phyloP scores from a whole-genome alignment of 2,888 invertebrate species.

The Cheilosia grossa region DNA sequence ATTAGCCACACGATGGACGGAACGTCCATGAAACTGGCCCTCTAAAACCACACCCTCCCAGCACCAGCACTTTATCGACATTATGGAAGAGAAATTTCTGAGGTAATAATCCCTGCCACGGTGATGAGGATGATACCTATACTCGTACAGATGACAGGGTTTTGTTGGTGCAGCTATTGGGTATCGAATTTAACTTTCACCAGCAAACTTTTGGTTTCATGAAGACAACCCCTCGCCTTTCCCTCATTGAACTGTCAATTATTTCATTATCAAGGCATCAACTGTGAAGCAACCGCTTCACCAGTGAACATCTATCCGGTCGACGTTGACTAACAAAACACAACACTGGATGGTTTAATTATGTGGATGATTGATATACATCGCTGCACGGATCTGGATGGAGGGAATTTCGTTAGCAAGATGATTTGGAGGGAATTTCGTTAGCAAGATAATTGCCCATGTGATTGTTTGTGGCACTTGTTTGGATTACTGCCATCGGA shows the following conservation, averaged over 20 bases:
- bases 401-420: background rate
- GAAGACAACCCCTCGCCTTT: slow-evolving; percentile 10
- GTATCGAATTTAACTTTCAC: slow-evolving; percentile 32
- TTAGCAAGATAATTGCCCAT: slow-evolving; percentile 33
- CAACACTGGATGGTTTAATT: slow-evolving; percentile 52
- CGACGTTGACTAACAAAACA: slow-evolving; percentile 37
- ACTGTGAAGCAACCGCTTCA: slow-evolving; percentile 15
- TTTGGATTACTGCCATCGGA: slow-evolving; percentile 38
- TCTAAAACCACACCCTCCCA: background rate
- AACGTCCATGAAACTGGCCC: slow-evolving; percentile 20
- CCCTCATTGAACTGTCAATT: slow-evolving; percentile 55
- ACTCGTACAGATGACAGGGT: slow-evolving; percentile 19
- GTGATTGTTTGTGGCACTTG: slow-evolving; percentile 50
- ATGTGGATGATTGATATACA: slow-evolving; percentile 55
- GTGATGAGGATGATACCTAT: slow-evolving; percentile 20
- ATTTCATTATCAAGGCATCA: slow-evolving; percentile 55
- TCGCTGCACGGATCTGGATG: slow-evolving; percentile 20
- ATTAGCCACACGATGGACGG: slow-evolving; percentile 34
- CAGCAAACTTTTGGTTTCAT: slow-evolving; percentile 48
- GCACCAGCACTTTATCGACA: background rate
- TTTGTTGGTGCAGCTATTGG: slow-evolving; percentile 5
- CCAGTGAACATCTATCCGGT: slow-evolving; percentile 14
- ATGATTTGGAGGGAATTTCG: background rate
- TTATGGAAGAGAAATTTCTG: slow-evolving; percentile 40
- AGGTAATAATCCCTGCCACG: slow-evolving; percentile 54